These are phyloP conservation scores for Xylocopa sonorina DNA, from an alignment of 1,140 invertebrate genomes.

Conservation along the genomic window DNA sequence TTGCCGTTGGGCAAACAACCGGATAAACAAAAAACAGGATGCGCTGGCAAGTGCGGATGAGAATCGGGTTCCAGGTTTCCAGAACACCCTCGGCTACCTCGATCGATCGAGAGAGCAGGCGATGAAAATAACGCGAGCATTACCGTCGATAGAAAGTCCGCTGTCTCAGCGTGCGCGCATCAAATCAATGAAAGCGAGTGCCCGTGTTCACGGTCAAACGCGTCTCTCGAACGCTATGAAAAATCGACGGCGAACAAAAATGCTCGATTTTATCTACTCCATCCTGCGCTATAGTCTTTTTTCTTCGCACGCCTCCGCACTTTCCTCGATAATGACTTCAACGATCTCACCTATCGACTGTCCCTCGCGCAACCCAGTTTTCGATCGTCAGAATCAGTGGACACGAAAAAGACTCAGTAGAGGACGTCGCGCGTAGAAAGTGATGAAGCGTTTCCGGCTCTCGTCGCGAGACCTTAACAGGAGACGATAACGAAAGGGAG, in stretches of 20 bases:
- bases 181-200: constrained; percentile 58
- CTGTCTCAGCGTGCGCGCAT: not conserved
- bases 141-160: constrained; percentile 25
- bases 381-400: constrained; percentile 48
- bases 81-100: not conserved
- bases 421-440: constrained; percentile 58
- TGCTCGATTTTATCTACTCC: not conserved
- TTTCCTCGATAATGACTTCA: constrained; percentile 4
- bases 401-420: constrained; percentile 40
- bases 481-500: constrained; percentile 37
- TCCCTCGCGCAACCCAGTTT: constrained; percentile 55
- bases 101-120: constrained; percentile 16
- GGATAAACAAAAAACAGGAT: constrained; percentile 1
- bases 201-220: constrained; percentile 21
- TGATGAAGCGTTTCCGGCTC: constrained; percentile 55
- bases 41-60: not conserved
- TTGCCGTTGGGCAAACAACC: not conserved
- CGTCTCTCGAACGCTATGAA: too few relatives aligned
- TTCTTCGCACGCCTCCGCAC: not conserved
- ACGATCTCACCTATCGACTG: constrained; percentile 39
- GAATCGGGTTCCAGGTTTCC: not conserved
- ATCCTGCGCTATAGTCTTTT: not conserved
- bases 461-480: constrained; percentile 8
- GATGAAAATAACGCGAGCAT: constrained; percentile 10
- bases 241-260: not conserved